Evolutionary conservation across 2,888 invertebrate genomes (phyloP).

Genomic region (Drosophila quinaria): DNA sequence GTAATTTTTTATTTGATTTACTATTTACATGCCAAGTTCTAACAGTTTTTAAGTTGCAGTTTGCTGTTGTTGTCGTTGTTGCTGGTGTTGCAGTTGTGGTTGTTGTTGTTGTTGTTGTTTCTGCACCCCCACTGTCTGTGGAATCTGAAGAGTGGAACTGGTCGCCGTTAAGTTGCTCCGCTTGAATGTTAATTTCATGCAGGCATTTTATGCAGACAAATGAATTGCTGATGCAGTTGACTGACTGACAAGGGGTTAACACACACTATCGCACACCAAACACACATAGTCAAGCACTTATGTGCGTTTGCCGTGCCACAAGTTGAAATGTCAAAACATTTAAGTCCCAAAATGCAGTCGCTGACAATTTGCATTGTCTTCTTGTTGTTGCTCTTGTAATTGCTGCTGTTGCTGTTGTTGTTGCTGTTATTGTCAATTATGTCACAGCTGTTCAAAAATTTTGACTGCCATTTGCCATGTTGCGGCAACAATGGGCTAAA

Average conservation of each 20-base stretch:
- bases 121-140: slow-evolving; percentile 40
- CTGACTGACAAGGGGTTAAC: slow-evolving; percentile 17
- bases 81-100: slow-evolving; percentile 6
- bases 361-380: slow-evolving; percentile 27
- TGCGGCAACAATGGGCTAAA: slow-evolving; percentile 67
- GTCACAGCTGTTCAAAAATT: slow-evolving; percentile 37
- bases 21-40: slow-evolving; percentile 22
- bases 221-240: slow-evolving; percentile 43
- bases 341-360: slow-evolving; percentile 11
- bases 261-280: slow-evolving; percentile 15
- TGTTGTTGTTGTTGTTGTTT: slow-evolving; percentile 8
- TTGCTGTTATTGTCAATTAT: slow-evolving; percentile 42
- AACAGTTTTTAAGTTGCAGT: slow-evolving; percentile 2
- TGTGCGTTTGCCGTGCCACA: slow-evolving; percentile 19
- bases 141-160: slow-evolving; percentile 20
- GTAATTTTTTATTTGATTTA: slow-evolving; percentile 40
- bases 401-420: slow-evolving; percentile 14
- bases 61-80: slow-evolving; percentile 8
- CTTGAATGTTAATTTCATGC: slow-evolving; percentile 63
- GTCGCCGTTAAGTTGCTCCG: slow-evolving; percentile 30
- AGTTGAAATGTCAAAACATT: slow-evolving; percentile 39
- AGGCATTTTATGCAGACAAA: slow-evolving; percentile 59
- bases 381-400: slow-evolving; percentile 2
- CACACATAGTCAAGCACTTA: slow-evolving; percentile 14
- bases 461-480: slow-evolving; percentile 14